Conservation (phyloP, 2,888 invertebrate species). For the Lochmaea capreae region DNA sequence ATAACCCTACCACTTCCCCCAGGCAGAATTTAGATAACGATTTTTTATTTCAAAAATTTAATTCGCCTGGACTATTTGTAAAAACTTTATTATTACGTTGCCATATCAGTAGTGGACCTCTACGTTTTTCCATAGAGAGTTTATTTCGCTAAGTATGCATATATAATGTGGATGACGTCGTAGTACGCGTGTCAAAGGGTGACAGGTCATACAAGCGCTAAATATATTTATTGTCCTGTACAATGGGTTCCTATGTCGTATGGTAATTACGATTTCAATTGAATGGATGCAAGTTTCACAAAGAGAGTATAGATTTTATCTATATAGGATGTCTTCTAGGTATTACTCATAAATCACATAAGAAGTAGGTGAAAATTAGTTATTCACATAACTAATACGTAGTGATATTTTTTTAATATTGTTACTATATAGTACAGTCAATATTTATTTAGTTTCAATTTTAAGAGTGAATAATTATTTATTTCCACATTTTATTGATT, state of each 20-base stretch:
- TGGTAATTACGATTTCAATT: slow-evolving; percentile 19
- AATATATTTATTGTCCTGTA: slow-evolving; percentile 46
- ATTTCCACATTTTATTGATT: background rate
- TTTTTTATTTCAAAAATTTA: too few species aligned
- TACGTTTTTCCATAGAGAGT: slow-evolving; percentile 19
- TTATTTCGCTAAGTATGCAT: slow-evolving; percentile 40
- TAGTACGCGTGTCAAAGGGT: slow-evolving; percentile 51
- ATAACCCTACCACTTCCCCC: too few species aligned
- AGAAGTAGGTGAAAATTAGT: slow-evolving; percentile 1
- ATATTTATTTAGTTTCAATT: background rate
- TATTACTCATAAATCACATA: background rate
- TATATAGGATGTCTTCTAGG: background rate
- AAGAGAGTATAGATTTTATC: slow-evolving; percentile 6
- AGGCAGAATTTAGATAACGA: too few species aligned
- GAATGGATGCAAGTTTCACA: slow-evolving; percentile 5
- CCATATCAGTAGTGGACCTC: slow-evolving; percentile 15
- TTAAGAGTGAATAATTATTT: background rate
- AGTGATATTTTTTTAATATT: background rate
- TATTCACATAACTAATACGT: background rate
- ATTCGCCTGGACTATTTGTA: too few species aligned
- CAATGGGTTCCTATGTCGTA: slow-evolving; percentile 37
- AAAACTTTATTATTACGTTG: slow-evolving; percentile 19
- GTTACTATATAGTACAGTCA: too few species aligned
- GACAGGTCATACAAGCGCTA: slow-evolving; percentile 51
- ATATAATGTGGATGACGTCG: slow-evolving; percentile 49